A percentile compares a stretch with the other conserved stretches of the same genome.
Evolutionary conservation across 2,797 vertebrate species (phyloP).

Genomic region (Malacoctenus gilli): DNA sequence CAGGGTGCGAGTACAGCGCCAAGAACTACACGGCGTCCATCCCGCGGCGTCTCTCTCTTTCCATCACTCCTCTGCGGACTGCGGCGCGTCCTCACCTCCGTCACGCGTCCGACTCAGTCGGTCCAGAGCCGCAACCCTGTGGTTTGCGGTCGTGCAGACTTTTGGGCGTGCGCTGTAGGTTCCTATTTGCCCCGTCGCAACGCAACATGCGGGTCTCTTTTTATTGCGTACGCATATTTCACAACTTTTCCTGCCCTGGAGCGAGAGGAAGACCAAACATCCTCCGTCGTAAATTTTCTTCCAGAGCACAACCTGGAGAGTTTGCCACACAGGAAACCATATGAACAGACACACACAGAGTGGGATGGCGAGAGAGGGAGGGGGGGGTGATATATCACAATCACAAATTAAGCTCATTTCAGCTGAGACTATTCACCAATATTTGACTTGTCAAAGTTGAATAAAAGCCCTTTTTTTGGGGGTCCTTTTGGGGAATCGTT

Average conservation of each 20-base stretch:
- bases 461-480: background rate
- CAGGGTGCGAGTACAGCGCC: conserved; percentile 41
- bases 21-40: conserved; percentile 51
- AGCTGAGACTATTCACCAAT: conserved; percentile 3
- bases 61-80: conserved; percentile 18
- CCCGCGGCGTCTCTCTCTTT: conserved; percentile 17
- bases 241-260: conserved; percentile 75
- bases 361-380: conserved; percentile 13
- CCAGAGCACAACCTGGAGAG: conserved; percentile 59
- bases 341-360: conserved; percentile 16
- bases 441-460: conserved; percentile 5
- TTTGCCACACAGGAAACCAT: conserved; percentile 67
- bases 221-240: conserved; percentile 81
- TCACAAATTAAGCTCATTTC: conserved; percentile 33
- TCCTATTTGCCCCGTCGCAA: conserved; percentile 61
- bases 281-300: conserved; percentile 77
- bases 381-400: conserved; percentile 28
- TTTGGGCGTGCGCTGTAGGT: conserved; percentile 21
- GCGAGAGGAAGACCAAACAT: conserved; percentile 77
- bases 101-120: conserved; percentile 27
- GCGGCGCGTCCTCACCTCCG: conserved; percentile 15
- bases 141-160: conserved; percentile 11
- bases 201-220: conserved; percentile 66
- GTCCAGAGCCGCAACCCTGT: conserved; percentile 16
- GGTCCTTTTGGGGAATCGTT: no score